Conservation (phyloP, 2,797 vertebrate species). For the Pelochelys cantorii region DNA sequence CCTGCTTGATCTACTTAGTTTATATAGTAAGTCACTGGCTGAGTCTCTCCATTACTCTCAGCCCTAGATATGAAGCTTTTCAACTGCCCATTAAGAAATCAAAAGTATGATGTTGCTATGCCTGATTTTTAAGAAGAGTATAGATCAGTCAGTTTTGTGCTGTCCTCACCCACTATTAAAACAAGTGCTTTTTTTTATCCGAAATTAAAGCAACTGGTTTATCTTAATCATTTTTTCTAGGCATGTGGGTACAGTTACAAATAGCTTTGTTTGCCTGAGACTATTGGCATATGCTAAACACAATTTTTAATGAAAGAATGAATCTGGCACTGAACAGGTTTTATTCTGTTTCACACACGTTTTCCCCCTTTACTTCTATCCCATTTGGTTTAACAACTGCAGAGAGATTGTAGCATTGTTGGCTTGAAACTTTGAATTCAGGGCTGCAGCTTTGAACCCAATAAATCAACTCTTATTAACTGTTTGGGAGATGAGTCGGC, state of each 20-base stretch:
- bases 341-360: neutral
- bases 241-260: neutral
- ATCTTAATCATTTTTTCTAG: neutral
- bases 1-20: neutral
- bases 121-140: neutral
- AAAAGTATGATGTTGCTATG: neutral
- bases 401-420: neutral
- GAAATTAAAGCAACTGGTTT: neutral
- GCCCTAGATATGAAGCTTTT: rapidly evolving
- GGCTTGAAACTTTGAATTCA: neutral
- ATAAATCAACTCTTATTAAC: neutral
- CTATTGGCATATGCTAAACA: neutral
- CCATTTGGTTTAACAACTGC: neutral
- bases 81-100: neutral
- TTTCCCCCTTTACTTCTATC: neutral
- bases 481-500: constrained; percentile 59
- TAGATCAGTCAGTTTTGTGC: neutral
- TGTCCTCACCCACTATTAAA: rapidly evolving
- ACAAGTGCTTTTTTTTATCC: neutral
- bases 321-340: neutral
- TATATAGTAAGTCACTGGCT: neutral
- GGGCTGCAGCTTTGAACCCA: constrained; percentile 50
- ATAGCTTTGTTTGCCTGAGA: neutral
- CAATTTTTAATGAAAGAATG: neutral
- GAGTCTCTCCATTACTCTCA: neutral